phyloP scores from a whole-genome alignment of 2,113 vertebrate species.

The Spea bombifrons region DNA sequence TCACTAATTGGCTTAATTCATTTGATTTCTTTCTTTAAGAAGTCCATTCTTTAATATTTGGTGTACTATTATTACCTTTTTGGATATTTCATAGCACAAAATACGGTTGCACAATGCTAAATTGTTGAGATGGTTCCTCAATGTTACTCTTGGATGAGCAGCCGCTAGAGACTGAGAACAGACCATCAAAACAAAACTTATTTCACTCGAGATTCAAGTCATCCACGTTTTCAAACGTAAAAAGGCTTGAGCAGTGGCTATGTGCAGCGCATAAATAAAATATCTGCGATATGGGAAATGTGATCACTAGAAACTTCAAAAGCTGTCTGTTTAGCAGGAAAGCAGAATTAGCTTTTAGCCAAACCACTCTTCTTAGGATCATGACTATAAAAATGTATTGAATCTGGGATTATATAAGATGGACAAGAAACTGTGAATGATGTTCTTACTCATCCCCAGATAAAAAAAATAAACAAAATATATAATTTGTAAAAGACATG shows the following conservation, averaged over 20 bases:
- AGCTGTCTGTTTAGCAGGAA: constrained; percentile 26
- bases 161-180: constrained; percentile 18
- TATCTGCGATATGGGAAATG: constrained; percentile 18
- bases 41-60: background rate
- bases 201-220: constrained; percentile 15
- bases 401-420: background rate
- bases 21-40: too few relatives aligned
- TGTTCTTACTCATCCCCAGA: too few relatives aligned
- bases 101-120: background rate
- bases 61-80: background rate
- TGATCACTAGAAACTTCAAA: constrained; percentile 33
- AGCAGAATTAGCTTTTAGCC: constrained; percentile 22
- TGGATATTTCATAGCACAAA: background rate
- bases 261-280: constrained; percentile 40
- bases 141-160: constrained; percentile 11
- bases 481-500: too few relatives aligned
- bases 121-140: background rate
- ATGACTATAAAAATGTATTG: background rate
- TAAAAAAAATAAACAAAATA: too few relatives aligned
- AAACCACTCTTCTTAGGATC: constrained; percentile 6
- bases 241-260: constrained; percentile 18
- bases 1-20: too few relatives aligned
- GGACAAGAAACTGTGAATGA: too few relatives aligned
- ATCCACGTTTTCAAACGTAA: constrained; percentile 33
- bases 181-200: constrained; percentile 17